These are phyloP conservation scores for Drosophila borborema DNA, from an alignment of 2,888 invertebrate species.

Conservation along the genomic window DNA sequence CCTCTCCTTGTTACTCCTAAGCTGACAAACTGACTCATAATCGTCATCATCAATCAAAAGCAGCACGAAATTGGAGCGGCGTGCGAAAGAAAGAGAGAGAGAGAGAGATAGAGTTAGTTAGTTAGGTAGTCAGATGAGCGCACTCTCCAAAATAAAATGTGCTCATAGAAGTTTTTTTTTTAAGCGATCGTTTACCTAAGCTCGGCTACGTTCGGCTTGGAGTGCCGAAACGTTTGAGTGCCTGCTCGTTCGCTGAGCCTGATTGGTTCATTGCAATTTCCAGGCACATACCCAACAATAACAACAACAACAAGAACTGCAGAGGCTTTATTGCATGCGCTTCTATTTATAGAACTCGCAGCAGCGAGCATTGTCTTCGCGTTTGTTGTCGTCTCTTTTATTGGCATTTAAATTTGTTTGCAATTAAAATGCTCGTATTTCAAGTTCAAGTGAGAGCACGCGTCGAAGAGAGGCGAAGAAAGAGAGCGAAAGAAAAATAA, in stretches of 20 bases:
- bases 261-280: conserved; percentile 20
- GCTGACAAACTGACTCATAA: conserved; percentile 67
- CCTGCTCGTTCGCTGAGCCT: not conserved
- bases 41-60: conserved; percentile 68
- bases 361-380: conserved; percentile 11
- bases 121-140: conserved; percentile 3
- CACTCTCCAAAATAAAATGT: conserved; percentile 8
- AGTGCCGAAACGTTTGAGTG: conserved; percentile 1
- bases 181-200: conserved; percentile 1
- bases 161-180: not conserved
- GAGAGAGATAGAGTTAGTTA: not conserved
- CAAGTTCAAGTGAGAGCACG: conserved; percentile 73
- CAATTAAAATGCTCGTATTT: conserved; percentile 56
- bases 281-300: conserved; percentile 4
- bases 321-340: conserved; percentile 11
- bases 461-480: conserved; percentile 20
- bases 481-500: not conserved
- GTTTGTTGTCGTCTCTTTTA: conserved; percentile 37
- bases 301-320: not conserved
- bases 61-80: conserved; percentile 50
- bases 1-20: not conserved
- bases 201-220: not conserved
- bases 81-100: conserved; percentile 6
- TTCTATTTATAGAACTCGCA: conserved; percentile 30
- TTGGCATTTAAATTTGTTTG: conserved; percentile 63